Evolutionary conservation across 2,888 invertebrate genomes (phyloP), one percentile per base, ranked within the genome.

Genomic region (Hypolimnas misippus): DNA sequence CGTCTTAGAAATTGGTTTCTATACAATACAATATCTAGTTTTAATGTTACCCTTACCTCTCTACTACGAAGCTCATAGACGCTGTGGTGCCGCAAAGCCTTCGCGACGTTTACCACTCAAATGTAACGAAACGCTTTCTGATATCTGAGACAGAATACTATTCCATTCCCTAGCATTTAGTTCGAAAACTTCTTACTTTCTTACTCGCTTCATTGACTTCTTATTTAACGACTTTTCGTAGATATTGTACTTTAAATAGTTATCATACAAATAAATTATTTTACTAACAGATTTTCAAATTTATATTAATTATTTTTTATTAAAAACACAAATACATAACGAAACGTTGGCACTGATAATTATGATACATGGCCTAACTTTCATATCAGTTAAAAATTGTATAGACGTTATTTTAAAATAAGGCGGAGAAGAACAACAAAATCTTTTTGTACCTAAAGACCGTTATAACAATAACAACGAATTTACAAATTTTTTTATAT

Each of bases 1-100:
- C 81, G 74, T 83, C 76, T 84, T 87, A 86, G 86, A 86, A 86
- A 86, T 86, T 83, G 82, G 77, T 83, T 86, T 82, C 82, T 86
- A 84, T 85, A 83, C 81, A 77, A 74, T 81, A 81, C 75, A 84
- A 82, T 74, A 72, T 63, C 72, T 88, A 87, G 82, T 79, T 78
- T 83, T 84, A 86, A 83, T 77, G 73, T 85, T 88, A 89, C 87
- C 87, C 90, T 91, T 90, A 90, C 80, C 77, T 84, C 76, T 84
- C 90, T 89, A 91, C 77, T 75, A 86, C 87, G 80, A 91, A 91
- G 90, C 91, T 91, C 91, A 84, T 88, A 79, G 79, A 83, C 82
- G 82, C 83, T 79, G 84, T 78, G 82, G 78, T 77, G 77, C 80
- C 79, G 84, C 82, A 81, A 73, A 83, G 84, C 83, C 75, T 78